phyloP scores from a whole-genome alignment of 2,797 vertebrate species.

The Chloroceryle inda region DNA sequence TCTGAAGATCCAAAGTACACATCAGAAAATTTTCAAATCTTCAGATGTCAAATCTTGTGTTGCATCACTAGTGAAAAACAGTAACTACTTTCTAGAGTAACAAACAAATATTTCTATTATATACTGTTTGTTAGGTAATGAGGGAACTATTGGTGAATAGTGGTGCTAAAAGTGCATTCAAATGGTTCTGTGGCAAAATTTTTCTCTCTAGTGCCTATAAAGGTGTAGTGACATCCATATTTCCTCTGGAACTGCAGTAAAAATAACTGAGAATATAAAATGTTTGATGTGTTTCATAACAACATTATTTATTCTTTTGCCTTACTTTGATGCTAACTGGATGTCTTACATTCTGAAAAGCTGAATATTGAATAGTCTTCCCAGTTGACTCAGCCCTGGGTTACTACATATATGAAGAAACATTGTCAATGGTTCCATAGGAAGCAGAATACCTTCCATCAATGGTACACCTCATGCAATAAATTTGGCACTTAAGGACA shows the following conservation, averaged over 20 bases:
- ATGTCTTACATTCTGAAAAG: neutral
- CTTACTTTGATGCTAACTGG: neutral
- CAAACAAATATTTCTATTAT: neutral
- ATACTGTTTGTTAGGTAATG: neutral
- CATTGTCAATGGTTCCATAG: neutral
- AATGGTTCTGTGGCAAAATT: neutral
- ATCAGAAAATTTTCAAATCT: neutral
- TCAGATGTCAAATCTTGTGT: neutral
- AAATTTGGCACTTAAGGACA: rapidly evolving
- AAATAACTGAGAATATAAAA: neutral
- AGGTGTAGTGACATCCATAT: neutral
- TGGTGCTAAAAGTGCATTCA: neutral
- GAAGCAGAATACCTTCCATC: neutral
- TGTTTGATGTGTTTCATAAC: rapidly evolving
- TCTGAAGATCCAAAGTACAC: neutral
- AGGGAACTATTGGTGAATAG: neutral
- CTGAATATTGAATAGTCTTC: neutral
- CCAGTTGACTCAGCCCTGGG: neutral
- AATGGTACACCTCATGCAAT: neutral
- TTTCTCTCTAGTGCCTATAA: neutral
- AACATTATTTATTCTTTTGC: neutral
- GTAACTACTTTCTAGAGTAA: neutral
- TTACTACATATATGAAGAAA: neutral
- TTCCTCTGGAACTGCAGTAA: neutral
- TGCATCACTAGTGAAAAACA: neutral